Base-by-base conservation (phyloP, 2,888 invertebrate genomes). In the Agrenia bidenticulata region DNA sequence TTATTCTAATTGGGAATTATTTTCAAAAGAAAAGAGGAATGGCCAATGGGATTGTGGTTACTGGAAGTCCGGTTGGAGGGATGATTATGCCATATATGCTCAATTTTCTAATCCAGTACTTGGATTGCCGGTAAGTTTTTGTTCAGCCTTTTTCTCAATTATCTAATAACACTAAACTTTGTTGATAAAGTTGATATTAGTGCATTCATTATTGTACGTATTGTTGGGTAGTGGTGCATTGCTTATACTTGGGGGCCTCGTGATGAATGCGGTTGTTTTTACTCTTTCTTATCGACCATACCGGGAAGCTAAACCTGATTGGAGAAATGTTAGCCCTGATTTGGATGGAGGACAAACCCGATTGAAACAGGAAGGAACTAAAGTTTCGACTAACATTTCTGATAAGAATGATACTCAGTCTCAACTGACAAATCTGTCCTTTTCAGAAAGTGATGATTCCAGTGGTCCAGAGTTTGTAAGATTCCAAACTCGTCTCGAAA, bases 11-110 rank as follows among this genome's bases (percentile, higher is more conserved):
- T 2, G 66, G 67, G 41, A 53, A 54, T 19, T 67, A 65, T 21
- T 67, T 70, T 37, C 51, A 27, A 9, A 67, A 63, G 53, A 45
- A 63, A 50, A 59, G 67, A 7, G 70, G 57, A 2, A 62, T 70
- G 17, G 67, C 70, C 0, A 70, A 70, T 54, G 70, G 63, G 13
- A 11, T 70, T 23, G 67, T 70, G 17, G 65, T 70, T 2, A 60
- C 67, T 0, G 70, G 70, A 7, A 61, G 63, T 26, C 70, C 70
- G 1, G 61, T 67, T n/a, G 70, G 70, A n/a, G 70, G 70, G 13
- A 70, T 70, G 70, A 24, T 70, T 7, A 61, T 70, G 65, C 70
- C 70, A 5, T 60, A 41, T 37, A 27, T 61, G 9, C 21, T 64
- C 19, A 64, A 27, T 26, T 53, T 53, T 27, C 24, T 64, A 2